Percentiles rank a stretch among this genome's conserved stretches.
These are phyloP conservation scores for Chloroclystis v-ata DNA, from an alignment of 2,888 invertebrate genomes.

Conservation along the genomic window DNA sequence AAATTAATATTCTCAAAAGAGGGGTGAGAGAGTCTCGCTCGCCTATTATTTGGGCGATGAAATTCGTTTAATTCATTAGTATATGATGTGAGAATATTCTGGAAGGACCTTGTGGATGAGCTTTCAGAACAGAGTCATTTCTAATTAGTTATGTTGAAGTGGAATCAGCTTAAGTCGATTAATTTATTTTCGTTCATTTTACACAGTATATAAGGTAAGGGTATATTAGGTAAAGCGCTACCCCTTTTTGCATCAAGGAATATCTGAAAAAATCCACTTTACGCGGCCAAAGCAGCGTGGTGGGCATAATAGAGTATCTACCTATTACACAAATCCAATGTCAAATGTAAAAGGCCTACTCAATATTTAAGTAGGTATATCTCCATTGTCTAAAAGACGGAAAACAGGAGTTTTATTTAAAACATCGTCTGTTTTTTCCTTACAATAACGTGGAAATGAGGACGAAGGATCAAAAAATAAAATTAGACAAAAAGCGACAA, in stretches of 20 bases:
- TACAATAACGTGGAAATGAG: constrained; percentile 8
- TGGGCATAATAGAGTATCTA: too few relatives aligned
- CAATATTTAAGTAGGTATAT: background rate
- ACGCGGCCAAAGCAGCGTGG: too few relatives aligned
- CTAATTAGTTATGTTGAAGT: background rate
- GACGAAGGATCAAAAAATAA: constrained; percentile 20
- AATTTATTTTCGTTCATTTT: too few relatives aligned
- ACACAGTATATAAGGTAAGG: too few relatives aligned
- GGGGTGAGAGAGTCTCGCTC: constrained; percentile 36
- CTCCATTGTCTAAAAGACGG: constrained; percentile 7
- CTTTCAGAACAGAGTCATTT: too few relatives aligned
- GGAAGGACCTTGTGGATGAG: background rate
- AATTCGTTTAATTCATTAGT: constrained; percentile 38
- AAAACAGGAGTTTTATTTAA: constrained; percentile 9
- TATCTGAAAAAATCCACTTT: too few relatives aligned
- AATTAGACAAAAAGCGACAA: constrained; percentile 17
- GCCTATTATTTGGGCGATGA: constrained; percentile 43
- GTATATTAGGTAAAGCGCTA: too few relatives aligned
- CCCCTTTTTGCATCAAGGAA: too few relatives aligned
- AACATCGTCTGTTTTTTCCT: constrained; percentile 6
- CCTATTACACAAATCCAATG: too few relatives aligned
- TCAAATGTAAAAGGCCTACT: too few relatives aligned
- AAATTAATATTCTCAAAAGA: constrained; percentile 50
- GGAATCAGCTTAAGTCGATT: background rate
- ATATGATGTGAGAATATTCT: constrained; percentile 13